phyloP scores from a whole-genome alignment of 2,113 vertebrate genomes.

The Aviceda subcristata region DNA sequence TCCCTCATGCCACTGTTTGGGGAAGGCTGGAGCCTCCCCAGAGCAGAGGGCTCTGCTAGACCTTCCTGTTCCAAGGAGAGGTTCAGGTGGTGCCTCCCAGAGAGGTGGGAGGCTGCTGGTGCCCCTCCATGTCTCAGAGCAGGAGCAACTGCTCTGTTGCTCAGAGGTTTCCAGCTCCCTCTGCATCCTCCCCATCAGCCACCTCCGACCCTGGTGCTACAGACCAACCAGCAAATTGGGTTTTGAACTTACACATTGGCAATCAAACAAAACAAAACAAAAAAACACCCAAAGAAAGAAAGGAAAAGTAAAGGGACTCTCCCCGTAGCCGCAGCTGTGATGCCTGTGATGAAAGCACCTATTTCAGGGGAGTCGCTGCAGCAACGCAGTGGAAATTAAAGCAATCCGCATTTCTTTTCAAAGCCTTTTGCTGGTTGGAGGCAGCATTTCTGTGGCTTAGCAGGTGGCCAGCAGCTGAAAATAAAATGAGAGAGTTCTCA shows the following conservation, averaged over 20 bases:
- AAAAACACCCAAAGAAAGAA: no score
- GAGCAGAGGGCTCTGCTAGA: not conserved
- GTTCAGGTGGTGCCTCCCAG: not conserved
- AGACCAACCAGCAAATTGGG: not conserved
- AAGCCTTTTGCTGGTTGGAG: not conserved
- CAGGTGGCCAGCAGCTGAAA: slow-evolving; percentile 36
- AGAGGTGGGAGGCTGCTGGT: not conserved
- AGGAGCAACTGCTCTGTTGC: not conserved
- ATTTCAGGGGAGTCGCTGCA: not conserved
- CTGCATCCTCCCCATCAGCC: not conserved
- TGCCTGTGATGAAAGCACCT: not conserved
- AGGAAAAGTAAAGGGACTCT: not conserved
- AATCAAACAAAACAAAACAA: not conserved
- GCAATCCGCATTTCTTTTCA: not conserved
- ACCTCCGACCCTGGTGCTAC: not conserved
- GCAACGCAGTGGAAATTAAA: not conserved
- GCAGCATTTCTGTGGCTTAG: slow-evolving; percentile 2
- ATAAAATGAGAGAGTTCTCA: slow-evolving; percentile 19
- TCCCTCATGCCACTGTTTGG: not conserved
- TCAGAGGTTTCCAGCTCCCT: not conserved
- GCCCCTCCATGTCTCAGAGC: accelerated
- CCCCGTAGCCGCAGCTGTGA: not conserved
- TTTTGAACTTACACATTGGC: not conserved
- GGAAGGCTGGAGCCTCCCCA: not conserved
- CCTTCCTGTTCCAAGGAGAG: not conserved